Evolutionary conservation across 1,140 invertebrate species (phyloP), one percentile per base, ranked within the genome.

Genomic region (Drosophila watanabei): DNA sequence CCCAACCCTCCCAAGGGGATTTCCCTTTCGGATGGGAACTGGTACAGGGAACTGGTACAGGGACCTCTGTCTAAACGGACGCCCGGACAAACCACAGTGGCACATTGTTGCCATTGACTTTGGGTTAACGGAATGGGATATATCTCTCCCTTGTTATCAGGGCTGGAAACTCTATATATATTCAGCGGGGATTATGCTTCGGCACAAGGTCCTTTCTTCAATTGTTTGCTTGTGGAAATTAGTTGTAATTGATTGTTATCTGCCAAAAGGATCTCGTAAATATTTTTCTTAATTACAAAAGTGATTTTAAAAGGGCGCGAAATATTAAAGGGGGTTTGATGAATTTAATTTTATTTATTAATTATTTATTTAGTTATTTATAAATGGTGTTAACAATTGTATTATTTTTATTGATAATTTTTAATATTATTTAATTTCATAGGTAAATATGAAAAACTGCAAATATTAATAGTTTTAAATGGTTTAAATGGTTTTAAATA

Each of bases 71-170:
- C 61, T 18, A 20, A 37, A 18, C n/a, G 46, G 57, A 52, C 30
- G 11, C 35, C 69, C 48, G 71, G 49, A 65, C 57, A 75, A 88
- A 87, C 83, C 83, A 72, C 83, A 87, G 60, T 56, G 66, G 66
- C 60, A 73, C 85, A 89, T 81, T 88, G 84, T 89, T 88, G 73
- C 85, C 84, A 89, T 89, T 88, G 84, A 88, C 85, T 89, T 84
- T 88, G 33, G 52, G 14, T 5, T 9, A 57, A 14, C 13, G 62
- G 7, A 32, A 20, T 14, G 35, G 52, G 28, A 14, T 35, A 54
- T 37, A 37, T 56, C 52, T 51, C 9, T 51, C 16, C 28, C 13
- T n/a, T 24, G 8, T 13, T 54, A 18, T 51, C 24, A 16, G 16
- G 28, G 49, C 49, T 33, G 54, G 18, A 63, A 57, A 32, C 56